phyloP scores from a whole-genome alignment of 2,888 invertebrate species.

The Drosophila multiciliata region DNA sequence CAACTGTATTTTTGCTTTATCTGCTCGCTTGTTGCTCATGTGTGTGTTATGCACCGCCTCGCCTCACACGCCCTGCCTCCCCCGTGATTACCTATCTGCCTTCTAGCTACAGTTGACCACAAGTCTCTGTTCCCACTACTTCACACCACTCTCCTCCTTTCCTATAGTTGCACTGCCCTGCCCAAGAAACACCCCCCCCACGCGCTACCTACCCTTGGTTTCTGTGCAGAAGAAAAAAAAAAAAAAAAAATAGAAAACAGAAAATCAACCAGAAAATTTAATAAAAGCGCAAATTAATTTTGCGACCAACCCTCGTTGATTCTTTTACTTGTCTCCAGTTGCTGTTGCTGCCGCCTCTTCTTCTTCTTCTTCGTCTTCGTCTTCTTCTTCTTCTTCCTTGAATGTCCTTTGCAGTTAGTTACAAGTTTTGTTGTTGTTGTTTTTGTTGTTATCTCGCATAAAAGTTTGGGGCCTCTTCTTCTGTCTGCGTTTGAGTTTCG shows the following conservation, averaged over 20 bases:
- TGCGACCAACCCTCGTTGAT: slow-evolving; percentile 72
- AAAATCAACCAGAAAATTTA: slow-evolving; percentile 68
- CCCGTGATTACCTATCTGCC: slow-evolving; percentile 67
- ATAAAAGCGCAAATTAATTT: slow-evolving; percentile 80
- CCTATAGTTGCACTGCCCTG: slow-evolving; percentile 18
- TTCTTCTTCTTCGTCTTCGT: neutral
- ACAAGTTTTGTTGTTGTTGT: slow-evolving; percentile 64
- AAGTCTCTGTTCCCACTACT: slow-evolving; percentile 1
- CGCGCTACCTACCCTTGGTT: neutral
- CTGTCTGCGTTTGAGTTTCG: slow-evolving; percentile 63
- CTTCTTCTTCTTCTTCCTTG: slow-evolving; percentile 16
- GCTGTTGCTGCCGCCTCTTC: neutral
- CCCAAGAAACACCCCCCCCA: neutral
- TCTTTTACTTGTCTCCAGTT: slow-evolving; percentile 19
- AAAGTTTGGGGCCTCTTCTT: slow-evolving; percentile 53
- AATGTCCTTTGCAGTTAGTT: slow-evolving; percentile 72
- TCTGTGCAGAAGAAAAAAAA: slow-evolving; percentile 2
- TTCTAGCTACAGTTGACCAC: slow-evolving; percentile 14
- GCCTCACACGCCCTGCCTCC: neutral
- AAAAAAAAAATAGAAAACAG: slow-evolving; percentile 8
- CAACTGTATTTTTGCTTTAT: neutral
- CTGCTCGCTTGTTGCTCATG: slow-evolving; percentile 62
- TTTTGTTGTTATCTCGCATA: slow-evolving; percentile 39
- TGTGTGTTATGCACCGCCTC: slow-evolving; percentile 20
- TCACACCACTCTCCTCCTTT: neutral